Base-by-base conservation (phyloP, 2,888 invertebrate species). In the Drosophila pseudotalamancana region DNA sequence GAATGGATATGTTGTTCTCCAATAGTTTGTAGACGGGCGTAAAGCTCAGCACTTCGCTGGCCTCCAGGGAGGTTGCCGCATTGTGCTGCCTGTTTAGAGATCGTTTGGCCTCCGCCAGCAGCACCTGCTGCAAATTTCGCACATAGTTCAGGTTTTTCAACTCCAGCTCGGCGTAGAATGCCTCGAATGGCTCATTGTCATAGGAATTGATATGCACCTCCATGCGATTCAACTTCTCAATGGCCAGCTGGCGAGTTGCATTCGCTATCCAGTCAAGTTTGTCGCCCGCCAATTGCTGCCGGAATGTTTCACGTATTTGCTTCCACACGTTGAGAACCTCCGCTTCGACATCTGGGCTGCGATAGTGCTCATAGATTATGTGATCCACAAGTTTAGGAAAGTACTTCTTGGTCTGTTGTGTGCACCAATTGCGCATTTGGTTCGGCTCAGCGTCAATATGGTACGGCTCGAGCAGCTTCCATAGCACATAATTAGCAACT, bases 351-450 rank as follows among this genome's bases (percentile, higher is more conserved):
- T 55, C 65, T 1, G 60, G 39, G 19, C 54, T 82, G 14, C 83
- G 83, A 50, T 84, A 89, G 1, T 77, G 66, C 8, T 77, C 66
- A 14, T 88, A 88, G 3, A 88, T 79, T 54, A 79, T 45, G 46
- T 89, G 79, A 23, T 91, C 88, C 1, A 84, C 67, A 1, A 81
- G 87, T 63, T 88, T 88, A 4, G 76, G 71, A 43, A 90, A 90
- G 60, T 82, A 70, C 16, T 70, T 77, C 46, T 87, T 87, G 0
- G 88, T 72, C 29, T 81, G 70, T 6, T 71, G 72, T 0, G 77
- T 67, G 56, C 90, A 90, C 68, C 82, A 82, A 4, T 63, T 63
- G 1, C 57, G 21, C n/a, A 68, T 27, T 4, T 84, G 61, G 0
- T 8, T 29, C 3, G 53, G 23, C 0, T 45, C n/a, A 0, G 49